These are phyloP conservation scores for Papilio polyxenes DNA, from an alignment of 1,140 invertebrate species.

Conservation along the genomic window DNA sequence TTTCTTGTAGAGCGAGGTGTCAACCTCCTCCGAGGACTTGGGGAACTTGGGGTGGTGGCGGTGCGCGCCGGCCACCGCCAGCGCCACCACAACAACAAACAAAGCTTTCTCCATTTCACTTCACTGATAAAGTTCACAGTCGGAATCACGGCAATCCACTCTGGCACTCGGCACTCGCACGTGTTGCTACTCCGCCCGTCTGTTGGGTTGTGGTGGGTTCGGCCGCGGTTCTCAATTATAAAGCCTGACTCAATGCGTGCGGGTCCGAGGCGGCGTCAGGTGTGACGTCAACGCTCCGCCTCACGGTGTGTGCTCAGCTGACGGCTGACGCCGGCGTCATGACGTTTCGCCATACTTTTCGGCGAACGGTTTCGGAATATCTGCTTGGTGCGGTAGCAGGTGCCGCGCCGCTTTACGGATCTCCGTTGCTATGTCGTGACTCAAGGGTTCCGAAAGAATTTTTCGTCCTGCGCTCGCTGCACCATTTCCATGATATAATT, in stretches of 20 bases:
- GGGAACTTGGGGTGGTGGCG: slow-evolving; percentile 67
- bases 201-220: slow-evolving; percentile 59
- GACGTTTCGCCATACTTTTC: slow-evolving; percentile 37
- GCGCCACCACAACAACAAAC: slow-evolving; percentile 57
- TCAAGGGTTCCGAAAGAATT: background rate
- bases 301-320: slow-evolving; percentile 17
- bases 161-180: slow-evolving; percentile 44
- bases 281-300: slow-evolving; percentile 52
- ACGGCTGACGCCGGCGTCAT: slow-evolving; percentile 41
- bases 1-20: slow-evolving; percentile 53
- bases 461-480: background rate
- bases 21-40: slow-evolving; percentile 55
- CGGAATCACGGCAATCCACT: slow-evolving; percentile 43
- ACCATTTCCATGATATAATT: background rate
- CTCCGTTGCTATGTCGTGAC: background rate
- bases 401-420: background rate
- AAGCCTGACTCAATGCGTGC: slow-evolving; percentile 67
- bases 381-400: background rate
- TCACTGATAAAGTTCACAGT: slow-evolving; percentile 52
- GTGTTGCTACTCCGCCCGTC: slow-evolving; percentile 63
- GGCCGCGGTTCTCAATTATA: slow-evolving; percentile 65
- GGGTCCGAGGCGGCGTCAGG: slow-evolving; percentile 47
- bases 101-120: slow-evolving; percentile 62
- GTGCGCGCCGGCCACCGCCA: slow-evolving; percentile 54
- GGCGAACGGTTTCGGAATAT: slow-evolving; percentile 43